Base-by-base conservation (phyloP, 2,797 vertebrate species). In the Halcyon smyrnensis region DNA sequence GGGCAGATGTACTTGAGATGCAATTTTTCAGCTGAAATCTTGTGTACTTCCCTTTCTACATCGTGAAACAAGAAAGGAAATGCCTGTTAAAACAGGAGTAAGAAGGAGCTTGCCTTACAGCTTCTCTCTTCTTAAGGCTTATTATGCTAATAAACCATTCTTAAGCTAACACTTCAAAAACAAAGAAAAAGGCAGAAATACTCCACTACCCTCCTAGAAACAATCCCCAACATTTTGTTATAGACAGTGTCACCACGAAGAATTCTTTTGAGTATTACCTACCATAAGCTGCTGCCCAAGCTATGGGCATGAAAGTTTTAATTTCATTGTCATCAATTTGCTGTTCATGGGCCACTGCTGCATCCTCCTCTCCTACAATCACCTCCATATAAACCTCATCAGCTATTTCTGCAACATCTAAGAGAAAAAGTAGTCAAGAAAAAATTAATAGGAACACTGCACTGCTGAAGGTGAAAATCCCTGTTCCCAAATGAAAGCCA, bases 371-470 rank as follows among this genome's bases (percentile, higher is more conserved):
- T 91, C 98, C 99, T 92, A 99, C 99, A 90, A 99, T 99, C 96
- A 99, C 99, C 96, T 99, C 99, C 99, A 99, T 99, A 98, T 99
- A 99, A 91, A 99, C 99, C 97, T 99, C 99, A 96, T 99, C 99
- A 57, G 99, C 98, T 88, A 99, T 99, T 98, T 99, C 99, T 56
- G 99, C 98, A 95, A 99, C 98, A 98, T 98, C 99, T 99, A 97
- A 87, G 34, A 85, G 76, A 90, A 96, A 96, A 95, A 94, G 20
- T 91, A 92, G 81, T 65, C 9, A 87, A 88, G 51, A 92, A 92
- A 91, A 96, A 60, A 91, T 95, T 36, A 97, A 84, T 69, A 94
- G 41, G 68, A 87, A 88, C 87, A 93, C 87, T 41, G 94, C 39
- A 84, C 63, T 80, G 84, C 59, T 83, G 53, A 63, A 93, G 96